phyloP scores from a whole-genome alignment of 2,888 invertebrate genomes.

The Oligia latruncula region DNA sequence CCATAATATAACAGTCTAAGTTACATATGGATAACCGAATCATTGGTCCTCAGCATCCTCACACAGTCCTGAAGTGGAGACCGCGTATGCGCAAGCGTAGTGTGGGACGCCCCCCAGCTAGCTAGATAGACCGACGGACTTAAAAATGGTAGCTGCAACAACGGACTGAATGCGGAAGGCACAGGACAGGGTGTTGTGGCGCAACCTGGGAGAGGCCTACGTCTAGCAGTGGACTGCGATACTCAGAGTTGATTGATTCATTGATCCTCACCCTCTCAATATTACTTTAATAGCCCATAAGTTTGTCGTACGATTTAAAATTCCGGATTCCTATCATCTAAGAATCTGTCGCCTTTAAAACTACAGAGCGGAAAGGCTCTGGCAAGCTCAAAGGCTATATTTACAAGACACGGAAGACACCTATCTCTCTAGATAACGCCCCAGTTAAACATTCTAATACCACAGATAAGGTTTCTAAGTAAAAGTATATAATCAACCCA shows the following conservation, averaged over 20 bases:
- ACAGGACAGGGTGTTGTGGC: background rate
- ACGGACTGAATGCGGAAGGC: background rate
- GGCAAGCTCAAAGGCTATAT: constrained; percentile 40
- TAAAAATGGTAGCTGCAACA: too few species aligned
- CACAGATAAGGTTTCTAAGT: constrained; percentile 60
- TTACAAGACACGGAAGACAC: constrained; percentile 40
- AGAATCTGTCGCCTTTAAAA: constrained; percentile 9
- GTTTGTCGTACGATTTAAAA: background rate
- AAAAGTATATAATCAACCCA: constrained; percentile 62
- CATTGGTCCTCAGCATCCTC: background rate
- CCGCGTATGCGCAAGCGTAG: background rate
- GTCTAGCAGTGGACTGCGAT: background rate
- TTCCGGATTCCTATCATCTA: background rate
- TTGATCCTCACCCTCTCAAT: background rate
- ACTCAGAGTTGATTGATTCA: background rate
- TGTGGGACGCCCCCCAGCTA: background rate
- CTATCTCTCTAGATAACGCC: constrained; percentile 58
- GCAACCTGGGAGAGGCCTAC: background rate
- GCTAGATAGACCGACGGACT: background rate
- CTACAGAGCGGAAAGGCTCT: constrained; percentile 7
- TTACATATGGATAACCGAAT: background rate
- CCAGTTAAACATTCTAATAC: constrained; percentile 58
- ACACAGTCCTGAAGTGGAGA: background rate
- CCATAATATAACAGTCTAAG: background rate
- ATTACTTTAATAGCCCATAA: background rate